phyloP scores from a whole-genome alignment of 2,113 vertebrate genomes.

The Caretta caretta region DNA sequence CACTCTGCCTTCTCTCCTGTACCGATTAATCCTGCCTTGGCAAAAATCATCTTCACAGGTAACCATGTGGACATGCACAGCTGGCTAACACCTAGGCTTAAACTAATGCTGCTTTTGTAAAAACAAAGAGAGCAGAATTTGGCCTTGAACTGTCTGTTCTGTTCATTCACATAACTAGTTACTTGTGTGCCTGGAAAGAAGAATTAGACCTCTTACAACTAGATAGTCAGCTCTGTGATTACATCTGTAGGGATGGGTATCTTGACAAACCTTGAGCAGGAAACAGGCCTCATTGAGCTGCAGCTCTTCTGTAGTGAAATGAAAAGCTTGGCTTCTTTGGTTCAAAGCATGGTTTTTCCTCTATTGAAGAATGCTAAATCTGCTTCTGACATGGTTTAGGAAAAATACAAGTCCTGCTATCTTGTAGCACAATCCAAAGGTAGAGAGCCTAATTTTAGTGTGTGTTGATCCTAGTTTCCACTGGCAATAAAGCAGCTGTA shows the following conservation, averaged over 20 bases:
- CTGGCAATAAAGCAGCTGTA: too few relatives aligned
- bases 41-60: neutral
- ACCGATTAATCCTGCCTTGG: neutral
- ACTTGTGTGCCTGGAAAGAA: neutral
- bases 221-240: neutral
- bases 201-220: neutral
- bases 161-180: rapidly evolving
- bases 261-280: neutral
- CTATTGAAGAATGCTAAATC: neutral
- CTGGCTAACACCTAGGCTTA: neutral
- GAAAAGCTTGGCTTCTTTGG: neutral
- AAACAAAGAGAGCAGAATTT: neutral
- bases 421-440: neutral
- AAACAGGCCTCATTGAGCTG: neutral
- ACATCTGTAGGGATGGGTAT: neutral
- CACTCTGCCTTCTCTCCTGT: neutral
- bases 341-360: neutral
- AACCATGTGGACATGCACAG: rapidly evolving
- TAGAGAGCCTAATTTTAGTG: too few relatives aligned
- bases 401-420: neutral
- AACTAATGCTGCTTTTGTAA: neutral
- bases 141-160: neutral
- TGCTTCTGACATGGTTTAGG: neutral
- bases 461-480: too few relatives aligned
- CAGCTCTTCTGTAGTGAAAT: neutral